Percentiles rank a stretch among this genome's conserved stretches.
Conservation (phyloP, 2,797 vertebrate species). For the Myotis planiceps region DNA sequence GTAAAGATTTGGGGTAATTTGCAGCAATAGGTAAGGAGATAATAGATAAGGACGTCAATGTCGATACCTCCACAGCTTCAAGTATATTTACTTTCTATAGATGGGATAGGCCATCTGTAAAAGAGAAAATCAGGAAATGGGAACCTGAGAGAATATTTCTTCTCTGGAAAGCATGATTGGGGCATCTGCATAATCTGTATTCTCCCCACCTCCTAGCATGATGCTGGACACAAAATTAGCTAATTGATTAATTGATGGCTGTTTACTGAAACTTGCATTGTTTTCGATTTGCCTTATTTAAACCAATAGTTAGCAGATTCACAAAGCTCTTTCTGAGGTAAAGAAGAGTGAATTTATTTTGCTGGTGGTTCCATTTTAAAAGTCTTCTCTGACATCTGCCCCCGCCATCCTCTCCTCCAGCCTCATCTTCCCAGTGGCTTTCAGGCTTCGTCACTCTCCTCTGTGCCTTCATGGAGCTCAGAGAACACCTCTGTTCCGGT, state of each 20-base stretch:
- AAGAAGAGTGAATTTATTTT: background rate
- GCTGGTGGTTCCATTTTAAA: background rate
- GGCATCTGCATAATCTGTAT: background rate
- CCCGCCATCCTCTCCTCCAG: too few species aligned
- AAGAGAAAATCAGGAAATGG: background rate
- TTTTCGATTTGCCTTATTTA: background rate
- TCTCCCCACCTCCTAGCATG: background rate
- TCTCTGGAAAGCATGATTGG: background rate
- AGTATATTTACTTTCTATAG: background rate
- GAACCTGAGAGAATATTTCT: background rate
- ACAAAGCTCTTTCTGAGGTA: background rate
- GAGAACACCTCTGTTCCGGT: background rate
- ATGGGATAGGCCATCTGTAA: background rate
- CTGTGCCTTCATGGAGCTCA: fast-evolving
- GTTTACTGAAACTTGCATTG: background rate
- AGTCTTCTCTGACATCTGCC: conserved; percentile 24
- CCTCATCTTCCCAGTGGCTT: background rate
- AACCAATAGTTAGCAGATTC: background rate
- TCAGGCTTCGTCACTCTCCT: background rate
- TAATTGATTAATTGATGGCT: conserved; percentile 28
- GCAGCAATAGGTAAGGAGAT: background rate
- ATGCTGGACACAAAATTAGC: background rate
- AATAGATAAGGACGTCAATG: background rate
- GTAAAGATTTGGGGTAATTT: background rate
- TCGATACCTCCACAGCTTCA: background rate